These are phyloP conservation scores for Papilio protenor DNA, from an alignment of 2,888 invertebrate genomes.

Conservation along the genomic window DNA sequence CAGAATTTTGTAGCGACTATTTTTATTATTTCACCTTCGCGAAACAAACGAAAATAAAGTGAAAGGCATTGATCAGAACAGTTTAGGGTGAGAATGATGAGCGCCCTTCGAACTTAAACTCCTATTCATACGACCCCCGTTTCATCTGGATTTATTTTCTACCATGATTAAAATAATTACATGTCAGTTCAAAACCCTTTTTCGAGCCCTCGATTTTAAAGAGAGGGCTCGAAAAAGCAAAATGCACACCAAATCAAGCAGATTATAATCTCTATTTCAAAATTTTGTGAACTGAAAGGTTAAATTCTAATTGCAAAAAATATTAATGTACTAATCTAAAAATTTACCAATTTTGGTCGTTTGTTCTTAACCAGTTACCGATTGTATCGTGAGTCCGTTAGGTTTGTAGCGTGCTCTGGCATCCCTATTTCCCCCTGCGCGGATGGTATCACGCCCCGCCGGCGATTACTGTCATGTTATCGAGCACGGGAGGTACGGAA, in stretches of 20 bases:
- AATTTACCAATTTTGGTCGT: slow-evolving; percentile 33
- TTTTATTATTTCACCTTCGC: slow-evolving; percentile 43
- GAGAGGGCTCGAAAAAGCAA: not conserved
- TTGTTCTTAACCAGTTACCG: slow-evolving; percentile 41
- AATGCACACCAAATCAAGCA: not conserved
- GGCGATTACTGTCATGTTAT: slow-evolving; percentile 60
- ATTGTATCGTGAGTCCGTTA: slow-evolving; percentile 45
- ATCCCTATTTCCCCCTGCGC: slow-evolving; percentile 62
- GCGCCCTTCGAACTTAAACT: slow-evolving; percentile 10
- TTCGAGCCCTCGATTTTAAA: not conserved
- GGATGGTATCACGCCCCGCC: slow-evolving; percentile 63
- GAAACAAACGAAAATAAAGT: slow-evolving; percentile 28
- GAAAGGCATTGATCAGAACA: slow-evolving; percentile 14
- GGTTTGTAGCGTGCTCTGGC: slow-evolving; percentile 51
- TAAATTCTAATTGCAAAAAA: not conserved
- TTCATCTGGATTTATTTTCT: slow-evolving; percentile 5
- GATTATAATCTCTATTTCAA: not conserved
- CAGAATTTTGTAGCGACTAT: slow-evolving; percentile 28
- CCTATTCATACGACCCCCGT: slow-evolving; percentile 26
- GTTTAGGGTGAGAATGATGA: slow-evolving; percentile 1
- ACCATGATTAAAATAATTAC: not conserved
- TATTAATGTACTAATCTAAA: not conserved
- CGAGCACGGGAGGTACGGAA: slow-evolving; percentile 64
- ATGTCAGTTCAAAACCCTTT: slow-evolving; percentile 10
- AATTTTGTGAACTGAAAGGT: not conserved